phyloP scores from a whole-genome alignment of 2,888 invertebrate species.

The Scaptomyza caliginosa region DNA sequence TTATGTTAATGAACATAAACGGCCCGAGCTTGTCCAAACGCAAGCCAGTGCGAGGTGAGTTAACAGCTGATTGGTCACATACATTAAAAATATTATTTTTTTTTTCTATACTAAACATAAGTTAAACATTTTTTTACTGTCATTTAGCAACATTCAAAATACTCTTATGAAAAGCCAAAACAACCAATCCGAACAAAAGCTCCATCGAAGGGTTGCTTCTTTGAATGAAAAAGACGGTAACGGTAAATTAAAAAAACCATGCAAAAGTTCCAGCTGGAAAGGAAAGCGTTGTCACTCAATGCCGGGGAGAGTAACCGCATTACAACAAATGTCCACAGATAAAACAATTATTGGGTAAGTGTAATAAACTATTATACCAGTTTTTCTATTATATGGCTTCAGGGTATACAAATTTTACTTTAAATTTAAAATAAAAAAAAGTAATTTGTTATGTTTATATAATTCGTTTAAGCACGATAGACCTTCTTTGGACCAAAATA shows the following conservation, averaged over 20 bases:
- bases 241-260: slow-evolving; percentile 14
- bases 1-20: not conserved
- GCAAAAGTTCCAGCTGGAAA: slow-evolving; percentile 21
- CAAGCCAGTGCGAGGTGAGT: slow-evolving; percentile 29
- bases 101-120: not conserved
- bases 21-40: not conserved
- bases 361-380: not conserved
- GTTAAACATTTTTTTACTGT: not conserved
- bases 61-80: not conserved
- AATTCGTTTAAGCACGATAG: too few relatives aligned
- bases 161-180: not conserved
- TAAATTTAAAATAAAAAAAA: too few relatives aligned
- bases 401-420: too few relatives aligned
- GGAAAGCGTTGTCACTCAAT: slow-evolving; percentile 71
- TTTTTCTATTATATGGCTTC: too few relatives aligned
- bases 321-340: slow-evolving; percentile 25
- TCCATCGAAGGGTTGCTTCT: not conserved
- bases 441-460: too few relatives aligned
- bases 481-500: too few relatives aligned
- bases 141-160: slow-evolving; percentile 6
- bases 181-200: not conserved
- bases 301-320: slow-evolving; percentile 58
- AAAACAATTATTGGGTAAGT: slow-evolving; percentile 32
- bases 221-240: not conserved
- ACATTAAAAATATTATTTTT: not conserved